These are phyloP conservation scores for Cuniculus paca DNA, from an alignment of 2,797 vertebrate genomes.

Conservation along the genomic window DNA sequence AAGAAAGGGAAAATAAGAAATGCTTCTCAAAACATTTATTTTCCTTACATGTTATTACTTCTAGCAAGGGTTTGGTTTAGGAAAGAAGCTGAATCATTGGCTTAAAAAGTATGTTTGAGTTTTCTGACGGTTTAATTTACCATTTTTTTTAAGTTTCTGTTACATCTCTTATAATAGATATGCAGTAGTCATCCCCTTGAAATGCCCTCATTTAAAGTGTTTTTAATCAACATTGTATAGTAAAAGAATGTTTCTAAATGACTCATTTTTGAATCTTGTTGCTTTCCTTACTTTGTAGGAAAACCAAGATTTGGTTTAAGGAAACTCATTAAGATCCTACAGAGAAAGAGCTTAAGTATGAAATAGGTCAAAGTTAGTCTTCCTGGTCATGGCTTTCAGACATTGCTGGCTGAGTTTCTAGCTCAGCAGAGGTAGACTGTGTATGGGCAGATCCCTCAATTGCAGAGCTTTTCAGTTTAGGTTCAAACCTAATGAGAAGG, in stretches of 20 bases:
- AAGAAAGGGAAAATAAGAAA: constrained; percentile 64
- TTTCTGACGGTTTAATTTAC: constrained; percentile 60
- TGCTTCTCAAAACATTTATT: constrained; percentile 66
- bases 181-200: background rate
- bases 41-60: constrained; percentile 65
- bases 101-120: constrained; percentile 41
- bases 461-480: background rate
- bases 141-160: constrained; percentile 43
- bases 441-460: constrained; percentile 45
- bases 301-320: constrained; percentile 50
- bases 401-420: background rate
- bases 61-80: constrained; percentile 57
- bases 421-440: background rate
- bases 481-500: background rate
- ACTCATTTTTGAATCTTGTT: constrained; percentile 52
- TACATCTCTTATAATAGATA: constrained; percentile 5
- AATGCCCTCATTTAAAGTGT: background rate
- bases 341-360: constrained; percentile 16
- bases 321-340: constrained; percentile 71
- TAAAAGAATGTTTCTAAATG: constrained; percentile 54
- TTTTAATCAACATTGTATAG: constrained; percentile 57
- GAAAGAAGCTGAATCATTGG: background rate
- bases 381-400: constrained; percentile 28
- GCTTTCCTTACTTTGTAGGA: constrained; percentile 56
- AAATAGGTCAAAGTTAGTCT: constrained; percentile 65